Percentiles rank a stretch among this genome's conserved stretches.
phyloP scores from a whole-genome alignment of 2,888 invertebrate species.

The Cheilosia pagana region DNA sequence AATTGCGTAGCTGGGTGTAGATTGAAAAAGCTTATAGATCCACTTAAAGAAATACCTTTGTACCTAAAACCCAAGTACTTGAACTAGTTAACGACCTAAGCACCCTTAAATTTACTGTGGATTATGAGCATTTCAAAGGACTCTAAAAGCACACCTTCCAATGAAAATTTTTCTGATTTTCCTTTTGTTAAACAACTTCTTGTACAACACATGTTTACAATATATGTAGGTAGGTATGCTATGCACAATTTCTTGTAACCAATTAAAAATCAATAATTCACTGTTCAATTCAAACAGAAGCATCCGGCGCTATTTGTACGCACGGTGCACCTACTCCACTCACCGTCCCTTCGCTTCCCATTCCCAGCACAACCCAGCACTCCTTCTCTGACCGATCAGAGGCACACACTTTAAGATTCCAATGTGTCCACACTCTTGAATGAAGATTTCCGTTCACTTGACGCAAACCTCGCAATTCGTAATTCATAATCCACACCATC shows the following conservation, averaged over 20 bases:
- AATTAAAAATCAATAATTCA: constrained; percentile 73
- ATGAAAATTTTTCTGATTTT: not conserved
- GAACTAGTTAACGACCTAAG: too few species aligned
- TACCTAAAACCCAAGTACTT: too few species aligned
- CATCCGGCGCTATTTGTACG: constrained; percentile 73
- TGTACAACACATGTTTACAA: constrained; percentile 51
- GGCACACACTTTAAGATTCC: constrained; percentile 65
- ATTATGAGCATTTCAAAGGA: too few species aligned
- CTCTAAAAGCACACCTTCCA: not conserved
- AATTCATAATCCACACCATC: constrained; percentile 75
- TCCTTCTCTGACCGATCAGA: constrained; percentile 47
- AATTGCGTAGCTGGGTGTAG: too few species aligned
- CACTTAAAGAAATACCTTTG: too few species aligned
- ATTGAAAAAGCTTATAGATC: too few species aligned
- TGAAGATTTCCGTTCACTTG: constrained; percentile 73
- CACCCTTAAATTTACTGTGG: too few species aligned
- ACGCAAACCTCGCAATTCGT: constrained; percentile 68
- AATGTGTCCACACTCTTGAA: constrained; percentile 72
- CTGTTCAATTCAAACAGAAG: constrained; percentile 71
- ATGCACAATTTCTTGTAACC: constrained; percentile 62
- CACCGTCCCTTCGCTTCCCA: too few species aligned
- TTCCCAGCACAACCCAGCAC: constrained; percentile 38
- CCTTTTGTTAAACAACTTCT: constrained; percentile 9
- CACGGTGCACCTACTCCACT: constrained; percentile 14
- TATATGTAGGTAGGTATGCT: constrained; percentile 1